Evolutionary conservation across 2,888 invertebrate species (phyloP), one percentile per base, ranked within the genome.

Genomic region (Pycnomerus fuliginosus): DNA sequence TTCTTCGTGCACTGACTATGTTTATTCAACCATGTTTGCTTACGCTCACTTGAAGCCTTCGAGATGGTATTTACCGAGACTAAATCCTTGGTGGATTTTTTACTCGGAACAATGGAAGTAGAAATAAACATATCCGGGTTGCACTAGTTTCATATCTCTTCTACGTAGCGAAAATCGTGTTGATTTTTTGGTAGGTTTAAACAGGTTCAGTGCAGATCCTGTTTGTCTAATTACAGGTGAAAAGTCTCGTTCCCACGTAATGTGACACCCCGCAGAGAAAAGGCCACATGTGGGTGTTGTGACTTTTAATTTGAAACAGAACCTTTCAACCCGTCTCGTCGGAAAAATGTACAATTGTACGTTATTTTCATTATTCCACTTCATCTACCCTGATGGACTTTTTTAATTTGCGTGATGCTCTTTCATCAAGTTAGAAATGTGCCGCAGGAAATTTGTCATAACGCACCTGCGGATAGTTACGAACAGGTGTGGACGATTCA

Each of bases 11-110:
- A 49, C 30, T 41, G 48, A 35, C 52, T 52, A 44, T 58, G 58
- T 60, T 61, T 60, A 58, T 53, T 51, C 53, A 52, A 57, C 52
- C 44, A 43, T 51, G 45, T 50, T 52, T 52, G 42, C 39, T 42
- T 45, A 44, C 27, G 36, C 34, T 22, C 29, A 31, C 40, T 25
- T 14, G 25, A 12, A 24, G 30, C 37, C 30, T 36, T 37, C 37
- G 17, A 11, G 10, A 20, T 17, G 28, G 13, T 35, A 35, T 27
- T 35, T 35, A 27, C 35, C 24, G 28, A 36, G 13, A 16, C 23
- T 2, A 12, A 33, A 33, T 22, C 20, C 38, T 27, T 27, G 5
- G 5, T 10, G 11, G 27, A 5, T 37, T 20, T 37, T 38, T 38
- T 38, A 23, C 30, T 29, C 38, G 30, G 38, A 40, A 40, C 40